Percentiles rank a stretch among this genome's conserved stretches.
phyloP scores from a whole-genome alignment of 92 coral and sea anemone species.

The Epizoanthus illoricatus region DNA sequence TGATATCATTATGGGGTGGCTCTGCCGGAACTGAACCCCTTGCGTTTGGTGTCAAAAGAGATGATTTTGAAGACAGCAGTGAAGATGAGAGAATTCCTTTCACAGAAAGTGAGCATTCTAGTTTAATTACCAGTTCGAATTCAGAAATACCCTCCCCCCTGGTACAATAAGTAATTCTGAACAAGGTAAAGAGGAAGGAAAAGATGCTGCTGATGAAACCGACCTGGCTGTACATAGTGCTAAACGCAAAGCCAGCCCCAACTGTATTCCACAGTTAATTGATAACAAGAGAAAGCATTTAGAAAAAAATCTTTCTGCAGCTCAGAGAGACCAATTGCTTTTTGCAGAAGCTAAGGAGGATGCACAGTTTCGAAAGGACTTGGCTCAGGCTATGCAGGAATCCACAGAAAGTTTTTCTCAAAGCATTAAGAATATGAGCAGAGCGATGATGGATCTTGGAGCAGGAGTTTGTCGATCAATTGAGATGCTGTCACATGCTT shows the following conservation, averaged over 20 bases:
- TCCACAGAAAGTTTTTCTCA: conserved; percentile 51
- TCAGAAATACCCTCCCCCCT: no score
- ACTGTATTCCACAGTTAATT: conserved; percentile 59
- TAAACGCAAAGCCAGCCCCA: conserved; percentile 39
- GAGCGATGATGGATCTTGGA: conserved; percentile 55
- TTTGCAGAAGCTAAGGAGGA: conserved; percentile 62
- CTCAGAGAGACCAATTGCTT: conserved; percentile 57
- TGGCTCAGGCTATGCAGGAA: conserved; percentile 50
- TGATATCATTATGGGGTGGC: conserved; percentile 53
- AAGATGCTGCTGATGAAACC: conserved; percentile 11
- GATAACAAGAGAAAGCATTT: conserved; percentile 64
- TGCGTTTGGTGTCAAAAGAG: conserved; percentile 56
- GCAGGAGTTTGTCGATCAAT: conserved; percentile 58
- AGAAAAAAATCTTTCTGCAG: conserved; percentile 52
- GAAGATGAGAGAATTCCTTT: no score
- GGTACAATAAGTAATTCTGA: background rate
- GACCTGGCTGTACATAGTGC: conserved; percentile 16
- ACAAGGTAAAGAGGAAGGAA: conserved; percentile 22
- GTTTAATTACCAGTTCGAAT: no score
- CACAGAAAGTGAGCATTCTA: no score
- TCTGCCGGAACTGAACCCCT: conserved; percentile 45
- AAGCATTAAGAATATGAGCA: conserved; percentile 48
- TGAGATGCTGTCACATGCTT: conserved; percentile 59
- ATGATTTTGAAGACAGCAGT: conserved; percentile 23
- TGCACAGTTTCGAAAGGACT: conserved; percentile 62